Percentiles rank a stretch among this genome's conserved stretches.
Conservation (phyloP, 2,797 vertebrate genomes). For the Lithobates sylvaticus region DNA sequence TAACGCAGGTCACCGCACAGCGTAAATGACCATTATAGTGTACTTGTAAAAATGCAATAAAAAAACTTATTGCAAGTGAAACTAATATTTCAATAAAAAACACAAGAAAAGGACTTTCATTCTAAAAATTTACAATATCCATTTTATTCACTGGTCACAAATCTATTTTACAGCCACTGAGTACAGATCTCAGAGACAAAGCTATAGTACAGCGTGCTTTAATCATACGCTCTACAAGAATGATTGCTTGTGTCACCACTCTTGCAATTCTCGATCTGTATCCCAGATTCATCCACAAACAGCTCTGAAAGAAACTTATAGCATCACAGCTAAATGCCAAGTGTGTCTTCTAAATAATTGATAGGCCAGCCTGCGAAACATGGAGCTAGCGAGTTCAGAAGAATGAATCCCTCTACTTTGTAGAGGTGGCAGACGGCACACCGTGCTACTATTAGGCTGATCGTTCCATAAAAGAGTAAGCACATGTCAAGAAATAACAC, state of each 20-base stretch:
- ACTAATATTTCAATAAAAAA: too few relatives aligned
- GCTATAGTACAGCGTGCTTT: background rate
- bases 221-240: background rate
- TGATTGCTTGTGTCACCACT: background rate
- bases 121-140: background rate
- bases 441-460: background rate
- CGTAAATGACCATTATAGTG: too few relatives aligned
- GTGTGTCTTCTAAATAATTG: constrained; percentile 62
- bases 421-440: background rate
- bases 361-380: constrained; percentile 57
- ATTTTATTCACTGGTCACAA: background rate
- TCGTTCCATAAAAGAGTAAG: background rate
- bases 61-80: too few relatives aligned
- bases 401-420: constrained; percentile 35
- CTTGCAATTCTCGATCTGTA: background rate
- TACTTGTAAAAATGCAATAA: too few relatives aligned
- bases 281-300: background rate
- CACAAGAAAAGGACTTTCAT: background rate
- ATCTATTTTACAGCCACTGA: background rate
- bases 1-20: too few relatives aligned
- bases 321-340: constrained; percentile 37
- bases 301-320: constrained; percentile 40
- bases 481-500: background rate
- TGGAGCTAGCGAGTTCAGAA: constrained; percentile 29
- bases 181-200: background rate